A percentile compares a stretch with the other conserved stretches of the same genome.
These are phyloP conservation scores for Protonemura montana DNA, from an alignment of 2,888 invertebrate species.

Conservation along the genomic window DNA sequence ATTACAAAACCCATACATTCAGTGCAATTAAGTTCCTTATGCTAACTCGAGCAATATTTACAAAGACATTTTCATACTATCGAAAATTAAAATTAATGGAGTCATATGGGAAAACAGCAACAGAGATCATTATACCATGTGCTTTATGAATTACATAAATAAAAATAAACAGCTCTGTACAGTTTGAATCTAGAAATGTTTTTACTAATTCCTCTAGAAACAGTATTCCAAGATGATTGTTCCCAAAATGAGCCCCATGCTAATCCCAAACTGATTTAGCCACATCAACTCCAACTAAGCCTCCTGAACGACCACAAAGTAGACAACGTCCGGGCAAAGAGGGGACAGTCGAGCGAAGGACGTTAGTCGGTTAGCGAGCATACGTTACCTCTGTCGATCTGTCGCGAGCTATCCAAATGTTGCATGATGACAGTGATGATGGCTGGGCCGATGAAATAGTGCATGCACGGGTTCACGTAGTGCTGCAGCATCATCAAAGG, in stretches of 20 bases:
- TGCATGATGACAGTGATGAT: slow-evolving; percentile 63
- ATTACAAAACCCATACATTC: too few relatives aligned
- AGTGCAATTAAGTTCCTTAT: too few relatives aligned
- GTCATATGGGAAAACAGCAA: too few relatives aligned
- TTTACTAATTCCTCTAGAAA: neutral
- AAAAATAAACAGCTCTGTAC: too few relatives aligned
- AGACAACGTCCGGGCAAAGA: neutral
- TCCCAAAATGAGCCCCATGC: neutral
- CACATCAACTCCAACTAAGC: neutral
- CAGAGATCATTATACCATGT: too few relatives aligned
- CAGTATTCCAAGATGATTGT: neutral
- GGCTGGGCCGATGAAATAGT: slow-evolving; percentile 72
- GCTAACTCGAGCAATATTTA: too few relatives aligned
- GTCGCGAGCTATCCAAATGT: slow-evolving; percentile 51
- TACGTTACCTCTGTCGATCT: slow-evolving; percentile 56
- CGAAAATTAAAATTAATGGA: too few relatives aligned
- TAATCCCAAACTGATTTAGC: neutral
- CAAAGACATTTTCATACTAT: too few relatives aligned
- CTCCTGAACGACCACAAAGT: neutral
- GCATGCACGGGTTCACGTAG: slow-evolving; percentile 78
- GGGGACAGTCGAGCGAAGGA: neutral
- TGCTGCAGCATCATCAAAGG: slow-evolving; percentile 76
- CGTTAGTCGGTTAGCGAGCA: neutral
- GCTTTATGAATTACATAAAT: too few relatives aligned
- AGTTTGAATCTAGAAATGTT: neutral